Evolutionary conservation across 2,113 vertebrate genomes (phyloP), one percentile per base, ranked within the genome.

Genomic region (Noturus placidus): DNA sequence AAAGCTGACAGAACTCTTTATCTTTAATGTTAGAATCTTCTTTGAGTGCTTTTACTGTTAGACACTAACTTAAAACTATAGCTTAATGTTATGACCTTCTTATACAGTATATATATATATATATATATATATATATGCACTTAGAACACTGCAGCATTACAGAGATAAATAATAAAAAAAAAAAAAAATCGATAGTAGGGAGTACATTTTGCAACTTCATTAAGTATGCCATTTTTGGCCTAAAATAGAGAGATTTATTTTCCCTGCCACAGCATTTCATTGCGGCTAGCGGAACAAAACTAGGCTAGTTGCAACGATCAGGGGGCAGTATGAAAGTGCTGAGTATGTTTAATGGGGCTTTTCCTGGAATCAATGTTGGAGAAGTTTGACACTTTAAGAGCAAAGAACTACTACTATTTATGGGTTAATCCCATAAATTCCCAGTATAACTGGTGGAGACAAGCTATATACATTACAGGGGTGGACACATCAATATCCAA

Each of bases 201-300:
- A 80, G 79, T 72, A 27, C 79, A 59, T 46, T 57, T 46, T 87
- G 30, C 56, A 82, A 87, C 63, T 87, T 87, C 57, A 80, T 69
- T 69, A 81, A 67, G 56, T n/a, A 54, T 35, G 4, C 46, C 9
- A 70, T 56, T 87, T 52, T 67, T 83, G 76, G 57, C 59, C 22
- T 35, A 27, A 74, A 83, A 42, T 70, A 15, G 25, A 83, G 20
- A 52, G 69, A 83, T 87, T 83, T 83, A 83, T 87, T 83, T 87
- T 76, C 56, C 56, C 70, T 83, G 63, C 63, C 67, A 56, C 78
- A 82, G 86, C 33, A 22, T 50, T 83, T 65, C 17, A 59, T 83
- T 13, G 0, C 57, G 14, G 61, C 85, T 63, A 69, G 13, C 19
- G 56, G 20, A 57, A 84, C 15, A 13, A 84, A 25, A 57, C 17